These are phyloP conservation scores for Synaphobranchus kaupii DNA, from an alignment of 2,797 vertebrate species.

Conservation along the genomic window DNA sequence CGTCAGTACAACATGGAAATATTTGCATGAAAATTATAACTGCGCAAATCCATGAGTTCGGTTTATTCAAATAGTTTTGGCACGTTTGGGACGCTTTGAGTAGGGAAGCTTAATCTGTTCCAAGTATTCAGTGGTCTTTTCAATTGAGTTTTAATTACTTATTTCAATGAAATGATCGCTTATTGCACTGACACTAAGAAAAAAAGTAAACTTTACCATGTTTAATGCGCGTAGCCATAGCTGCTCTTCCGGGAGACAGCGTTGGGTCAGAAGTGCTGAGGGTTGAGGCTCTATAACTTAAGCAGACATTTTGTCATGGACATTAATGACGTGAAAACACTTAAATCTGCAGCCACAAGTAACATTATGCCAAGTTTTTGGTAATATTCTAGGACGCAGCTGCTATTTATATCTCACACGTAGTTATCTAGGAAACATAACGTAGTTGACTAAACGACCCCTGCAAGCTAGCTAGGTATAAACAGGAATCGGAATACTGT, in stretches of 20 bases:
- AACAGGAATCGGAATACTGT: too few species aligned
- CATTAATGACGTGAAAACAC: neutral
- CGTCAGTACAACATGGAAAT: neutral
- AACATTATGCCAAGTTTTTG: neutral
- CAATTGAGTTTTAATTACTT: neutral
- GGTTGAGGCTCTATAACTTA: neutral
- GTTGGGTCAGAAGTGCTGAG: constrained; percentile 36
- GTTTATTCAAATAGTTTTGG: neutral
- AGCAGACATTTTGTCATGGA: neutral
- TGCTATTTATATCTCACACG: neutral
- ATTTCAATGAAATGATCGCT: neutral
- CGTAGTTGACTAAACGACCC: neutral
- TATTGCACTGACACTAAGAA: neutral
- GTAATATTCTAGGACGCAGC: neutral
- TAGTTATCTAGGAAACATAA: neutral
- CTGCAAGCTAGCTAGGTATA: neutral
- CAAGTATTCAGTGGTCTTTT: neutral
- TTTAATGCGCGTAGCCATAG: constrained; percentile 42
- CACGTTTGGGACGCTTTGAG: neutral
- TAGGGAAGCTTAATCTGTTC: neutral
- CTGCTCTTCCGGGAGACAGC: constrained; percentile 25
- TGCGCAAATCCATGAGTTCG: neutral
- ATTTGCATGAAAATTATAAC: neutral
- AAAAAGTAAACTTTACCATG: constrained; percentile 42
- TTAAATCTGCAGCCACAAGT: too few species aligned